Evolutionary conservation across 2,888 invertebrate genomes (phyloP).

Genomic region (Epirrhoe alternata): DNA sequence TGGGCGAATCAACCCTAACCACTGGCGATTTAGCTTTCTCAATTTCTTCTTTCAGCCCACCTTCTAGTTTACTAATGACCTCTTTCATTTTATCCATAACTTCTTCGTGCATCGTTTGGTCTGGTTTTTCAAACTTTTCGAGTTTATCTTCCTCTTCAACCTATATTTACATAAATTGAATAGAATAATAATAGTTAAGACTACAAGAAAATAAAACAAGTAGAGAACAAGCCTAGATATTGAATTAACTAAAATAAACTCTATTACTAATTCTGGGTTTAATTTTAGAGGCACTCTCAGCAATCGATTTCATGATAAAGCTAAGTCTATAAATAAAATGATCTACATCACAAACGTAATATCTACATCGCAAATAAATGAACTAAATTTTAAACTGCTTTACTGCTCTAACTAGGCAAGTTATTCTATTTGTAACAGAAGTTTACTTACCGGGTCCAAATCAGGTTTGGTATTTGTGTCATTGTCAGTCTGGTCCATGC

Average conservation of each 20-base stretch:
- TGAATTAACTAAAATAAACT: too few relatives aligned
- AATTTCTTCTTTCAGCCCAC: constrained; percentile 54
- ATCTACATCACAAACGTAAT: neutral
- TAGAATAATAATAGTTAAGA: constrained; percentile 28
- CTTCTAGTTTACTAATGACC: constrained; percentile 74
- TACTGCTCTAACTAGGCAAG: neutral
- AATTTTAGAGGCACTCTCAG: neutral
- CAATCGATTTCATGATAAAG: neutral
- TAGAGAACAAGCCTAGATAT: neutral
- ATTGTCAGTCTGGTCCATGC: constrained; percentile 39
- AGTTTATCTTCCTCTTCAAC: constrained; percentile 68
- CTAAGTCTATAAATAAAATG: neutral
- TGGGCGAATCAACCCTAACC: constrained; percentile 26
- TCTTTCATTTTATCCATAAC: constrained; percentile 76
- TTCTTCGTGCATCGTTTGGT: constrained; percentile 62
- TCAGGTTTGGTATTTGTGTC: constrained; percentile 49
- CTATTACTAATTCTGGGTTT: neutral
- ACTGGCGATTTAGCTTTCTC: constrained; percentile 31
- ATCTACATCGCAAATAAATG: neutral
- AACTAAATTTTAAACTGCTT: neutral
- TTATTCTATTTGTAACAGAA: neutral
- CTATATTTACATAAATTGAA: constrained; percentile 49
- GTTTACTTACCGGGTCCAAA: constrained; percentile 55
- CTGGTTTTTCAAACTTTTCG: constrained; percentile 70
- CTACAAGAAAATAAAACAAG: constrained; percentile 22